Base-by-base conservation (phyloP, 1,140 invertebrate species). In the Anthonomus grandis region DNA sequence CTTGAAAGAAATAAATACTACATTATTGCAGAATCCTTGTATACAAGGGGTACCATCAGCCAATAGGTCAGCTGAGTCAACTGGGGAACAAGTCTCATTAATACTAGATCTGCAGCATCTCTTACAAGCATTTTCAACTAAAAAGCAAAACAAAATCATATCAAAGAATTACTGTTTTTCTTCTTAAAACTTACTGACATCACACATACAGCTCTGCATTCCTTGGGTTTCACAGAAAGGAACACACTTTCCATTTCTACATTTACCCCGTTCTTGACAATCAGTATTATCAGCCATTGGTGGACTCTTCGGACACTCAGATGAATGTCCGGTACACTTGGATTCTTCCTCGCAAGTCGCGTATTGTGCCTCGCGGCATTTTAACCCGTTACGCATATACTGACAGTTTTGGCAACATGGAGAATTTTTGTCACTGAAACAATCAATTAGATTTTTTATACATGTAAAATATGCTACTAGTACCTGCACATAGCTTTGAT, bases 11-110 rank as follows among this genome's bases (percentile, higher is more conserved):
- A 36, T 3, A 50, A 54, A 19, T 23, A 19, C 18, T 78, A 92
- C 90, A 76, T 91, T 89, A 73, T 94, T 93, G 72, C 94, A 97
- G 73, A 95, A 95, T 34, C 95, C 94, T 79, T 95, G 91, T 68
- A 95, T 91, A 71, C 95, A 97, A 1, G 94, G 93, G 2, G 93
- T 94, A 1, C 94, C 94, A 77, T 97, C 91, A 0, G 91, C 89
- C 44, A 97, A 77, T 57, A 90, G 89, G 73, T 93, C 90, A 49
- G 84, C 83, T 19, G 90, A 91, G 54, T 91, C 90, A 27, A 93
- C 86, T 0, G 92, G 89, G 65, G 89, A 90, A 68, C 93, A 96
- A 0, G 92, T 94, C 70, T 92, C 90, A 70, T 95, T 95, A 52
- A 93, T 79, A 64, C 85, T 91, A 75, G 88, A 88, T 55, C 91